These are phyloP conservation scores for Drosophila birchii DNA, from an alignment of 2,888 invertebrate genomes.

Conservation along the genomic window DNA sequence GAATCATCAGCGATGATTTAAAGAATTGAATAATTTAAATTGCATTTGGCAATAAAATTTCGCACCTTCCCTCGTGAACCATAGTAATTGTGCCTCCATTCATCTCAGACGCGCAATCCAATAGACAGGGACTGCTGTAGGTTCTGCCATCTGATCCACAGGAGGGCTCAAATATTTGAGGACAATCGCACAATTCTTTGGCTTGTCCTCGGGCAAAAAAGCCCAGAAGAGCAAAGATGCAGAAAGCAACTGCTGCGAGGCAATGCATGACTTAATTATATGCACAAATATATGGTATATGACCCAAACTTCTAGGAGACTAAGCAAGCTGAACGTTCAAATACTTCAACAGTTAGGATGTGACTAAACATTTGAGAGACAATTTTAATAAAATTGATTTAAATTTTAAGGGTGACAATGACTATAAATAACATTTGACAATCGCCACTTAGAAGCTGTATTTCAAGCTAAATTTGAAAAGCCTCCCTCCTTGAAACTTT, in stretches of 20 bases:
- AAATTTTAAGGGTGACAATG: not conserved
- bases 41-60: not conserved
- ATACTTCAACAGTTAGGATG: not conserved
- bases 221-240: not conserved
- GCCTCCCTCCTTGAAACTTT: not conserved
- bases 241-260: not conserved
- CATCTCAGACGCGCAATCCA: not conserved
- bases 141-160: slow-evolving; percentile 2
- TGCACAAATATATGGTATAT: not conserved
- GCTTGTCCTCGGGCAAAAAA: not conserved
- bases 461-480: not conserved
- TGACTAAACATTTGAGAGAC: not conserved
- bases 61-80: not conserved
- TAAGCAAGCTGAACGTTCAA: not conserved
- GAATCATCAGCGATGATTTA: too few relatives aligned
- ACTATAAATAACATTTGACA: not conserved
- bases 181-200: not conserved
- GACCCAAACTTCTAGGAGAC: not conserved
- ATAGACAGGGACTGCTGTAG: not conserved
- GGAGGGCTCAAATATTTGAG: not conserved
- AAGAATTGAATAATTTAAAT: too few relatives aligned
- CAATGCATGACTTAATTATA: not conserved
- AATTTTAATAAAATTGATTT: not conserved
- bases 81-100: not conserved
- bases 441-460: not conserved